Base-by-base conservation (phyloP, 35 echinoderm and acorn worm genomes). In the Ophioderma brevispina region DNA sequence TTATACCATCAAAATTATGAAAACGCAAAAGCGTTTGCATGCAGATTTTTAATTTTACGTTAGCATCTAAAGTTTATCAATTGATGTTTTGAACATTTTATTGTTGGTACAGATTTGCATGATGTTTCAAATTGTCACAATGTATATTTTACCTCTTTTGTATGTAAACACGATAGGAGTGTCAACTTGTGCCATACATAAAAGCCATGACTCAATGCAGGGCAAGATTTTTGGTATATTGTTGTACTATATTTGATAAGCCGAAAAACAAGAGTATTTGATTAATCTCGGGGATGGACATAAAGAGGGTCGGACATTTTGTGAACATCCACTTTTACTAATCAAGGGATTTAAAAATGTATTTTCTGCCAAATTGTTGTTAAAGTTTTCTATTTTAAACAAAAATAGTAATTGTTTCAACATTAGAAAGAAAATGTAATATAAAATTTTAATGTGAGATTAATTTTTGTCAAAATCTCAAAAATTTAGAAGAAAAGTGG, bases 161-260 rank as follows among this genome's bases (percentile, higher is more conserved):
- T 70, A 70, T 25, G 59, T 3, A 70, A 8, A 70, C 59, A 8
- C 17, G 4, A 8, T 17, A 70, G 28, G 59, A 70, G 28, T 70
- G 59, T 70, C 59, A 70, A 70, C 59, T 25, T 70, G 59, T 70
- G 59, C 59, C 41, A 46, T 46, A 46, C 17, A 46, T 46, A 46
- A 46, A 46, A 4, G 41, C 41, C 59, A 70, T 70, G 59, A 70
- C 59, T 70, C 59, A 70, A 8, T 70, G 59, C 59, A 70, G 59
- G 59, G 59, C 4, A 70, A 70, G 59, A 70, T 70, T 70, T 70
- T 70, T 70, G 59, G 59, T 70, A 70, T 70, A 70, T 70, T 70
- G 10, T 70, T 70, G 59, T 70, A 70, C 59, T 70, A 70, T 70
- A 70, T 70, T 70, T 70, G 59, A 70, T 70, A 70, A 70, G 23